phyloP scores from a whole-genome alignment of 2,888 invertebrate species.

The Lathronympha strigana region DNA sequence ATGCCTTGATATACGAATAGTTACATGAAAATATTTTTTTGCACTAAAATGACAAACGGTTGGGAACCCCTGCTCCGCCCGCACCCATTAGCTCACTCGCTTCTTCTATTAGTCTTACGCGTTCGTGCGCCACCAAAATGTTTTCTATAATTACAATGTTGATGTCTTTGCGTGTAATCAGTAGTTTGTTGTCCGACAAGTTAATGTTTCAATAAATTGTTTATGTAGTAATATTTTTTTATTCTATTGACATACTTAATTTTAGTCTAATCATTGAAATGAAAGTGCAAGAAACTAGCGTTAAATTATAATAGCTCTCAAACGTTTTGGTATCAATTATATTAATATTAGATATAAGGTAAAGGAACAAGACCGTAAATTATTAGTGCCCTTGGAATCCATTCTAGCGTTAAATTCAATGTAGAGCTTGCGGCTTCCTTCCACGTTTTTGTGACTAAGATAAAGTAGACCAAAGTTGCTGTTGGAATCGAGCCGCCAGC shows the following conservation, averaged over 20 bases:
- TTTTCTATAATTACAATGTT: conserved; percentile 65
- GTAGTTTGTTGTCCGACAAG: conserved; percentile 82
- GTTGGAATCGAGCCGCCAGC: conserved; percentile 30
- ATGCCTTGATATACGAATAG: background rate
- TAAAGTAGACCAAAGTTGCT: conserved; percentile 33
- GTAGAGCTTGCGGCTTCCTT: conserved; percentile 47
- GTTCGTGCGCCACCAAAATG: conserved; percentile 49
- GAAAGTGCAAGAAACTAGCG: conserved; percentile 75
- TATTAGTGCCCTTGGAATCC: conserved; percentile 62
- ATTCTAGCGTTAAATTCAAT: conserved; percentile 56
- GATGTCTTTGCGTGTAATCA: conserved; percentile 74
- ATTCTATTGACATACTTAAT: conserved; percentile 82
- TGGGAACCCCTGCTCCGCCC: conserved; percentile 19
- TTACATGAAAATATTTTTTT: background rate
- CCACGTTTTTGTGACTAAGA: conserved; percentile 23
- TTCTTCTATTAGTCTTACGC: conserved; percentile 52
- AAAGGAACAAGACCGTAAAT: conserved; percentile 55
- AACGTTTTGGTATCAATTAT: conserved; percentile 64
- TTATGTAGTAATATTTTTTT: conserved; percentile 81
- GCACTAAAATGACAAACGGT: background rate
- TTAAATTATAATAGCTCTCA: conserved; percentile 78
- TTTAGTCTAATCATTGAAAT: conserved; percentile 76
- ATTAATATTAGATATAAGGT: conserved; percentile 71
- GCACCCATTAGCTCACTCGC: conserved; percentile 55
- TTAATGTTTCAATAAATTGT: conserved; percentile 81